Evolutionary conservation across 1,140 invertebrate genomes (phyloP), one percentile per base, ranked within the genome.

Genomic region (Heterodera carotae): DNA sequence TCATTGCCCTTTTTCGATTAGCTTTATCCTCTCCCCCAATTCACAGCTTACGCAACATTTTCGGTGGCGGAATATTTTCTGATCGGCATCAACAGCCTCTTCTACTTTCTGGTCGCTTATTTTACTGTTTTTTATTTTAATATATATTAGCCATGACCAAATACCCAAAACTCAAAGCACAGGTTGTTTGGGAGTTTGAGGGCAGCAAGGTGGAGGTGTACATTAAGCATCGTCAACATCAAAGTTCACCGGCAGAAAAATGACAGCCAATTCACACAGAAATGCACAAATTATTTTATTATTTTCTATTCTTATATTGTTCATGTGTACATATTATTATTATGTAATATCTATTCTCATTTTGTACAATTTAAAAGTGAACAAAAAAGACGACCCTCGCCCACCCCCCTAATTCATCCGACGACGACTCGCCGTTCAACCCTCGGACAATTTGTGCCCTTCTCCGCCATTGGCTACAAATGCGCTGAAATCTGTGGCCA

Each of bases 31-130:
- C 18, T 53, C 48, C 48, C 36, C 6, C 18, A 10, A 62, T 72
- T 39, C 80, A 15, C 48, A 84, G 83, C 83, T 1, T 84, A 84
- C 56, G 70, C 67, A 43, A 43, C 76, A 2, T 84, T 84, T 78
- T 82, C 81, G 0, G 29, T 82, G 2, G 82, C 80, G 10, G 83
- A 84, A 72, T 83, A 83, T 29, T 56, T 77, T n/a, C 31, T 77
- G 25, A 62, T 77, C 25, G 76, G 76, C 3, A 70, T 77, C 29
- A 77, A 77, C 67, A 66, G 59, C 36, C 18, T 70, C n/a, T 77
- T 77, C 68, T 77, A 77, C 36, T 77, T 77, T 6, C 69, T 77
- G 39, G 53, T 53, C 15, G 36, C 36, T 10, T 6, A 39, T 39
- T 39, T 39, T 6, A 39, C 4, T 39, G 36, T 6, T 39, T 39